These are phyloP conservation scores for Coryphaenoides rupestris DNA, from an alignment of 2,113 vertebrate species.

Conservation along the genomic window DNA sequence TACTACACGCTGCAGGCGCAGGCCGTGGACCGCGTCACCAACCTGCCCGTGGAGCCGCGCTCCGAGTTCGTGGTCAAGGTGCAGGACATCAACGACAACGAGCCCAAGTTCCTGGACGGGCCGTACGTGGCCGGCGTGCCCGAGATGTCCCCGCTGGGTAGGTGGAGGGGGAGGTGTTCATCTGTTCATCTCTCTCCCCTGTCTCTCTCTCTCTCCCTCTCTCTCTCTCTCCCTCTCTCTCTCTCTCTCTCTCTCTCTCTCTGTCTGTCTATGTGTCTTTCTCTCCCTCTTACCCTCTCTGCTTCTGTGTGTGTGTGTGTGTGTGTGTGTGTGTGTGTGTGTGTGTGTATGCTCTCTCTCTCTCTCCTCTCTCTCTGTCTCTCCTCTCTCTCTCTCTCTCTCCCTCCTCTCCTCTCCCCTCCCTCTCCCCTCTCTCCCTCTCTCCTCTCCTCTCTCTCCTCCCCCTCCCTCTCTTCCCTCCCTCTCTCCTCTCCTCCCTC, in stretches of 20 bases:
- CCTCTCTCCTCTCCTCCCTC: too few species aligned
- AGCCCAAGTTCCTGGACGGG: slow-evolving; percentile 92
- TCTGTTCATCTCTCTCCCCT: too few species aligned
- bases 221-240: background rate
- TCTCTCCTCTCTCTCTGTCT: too few species aligned
- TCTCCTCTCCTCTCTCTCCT: too few species aligned
- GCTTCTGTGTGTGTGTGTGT: too few species aligned
- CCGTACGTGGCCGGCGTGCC: slow-evolving; percentile 89
- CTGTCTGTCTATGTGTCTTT: slow-evolving; percentile 2
- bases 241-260: background rate
- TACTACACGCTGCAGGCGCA: slow-evolving; percentile 92
- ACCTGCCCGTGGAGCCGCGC: slow-evolving; percentile 85
- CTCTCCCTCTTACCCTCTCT: too few species aligned
- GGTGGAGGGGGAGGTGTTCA: slow-evolving; percentile 42
- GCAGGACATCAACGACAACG: slow-evolving; percentile 98
- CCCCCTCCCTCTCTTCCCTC: too few species aligned
- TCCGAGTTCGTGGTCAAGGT: slow-evolving; percentile 97
- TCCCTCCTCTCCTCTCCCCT: too few species aligned
- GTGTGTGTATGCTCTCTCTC: too few species aligned
- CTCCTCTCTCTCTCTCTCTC: too few species aligned
- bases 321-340: too few species aligned
- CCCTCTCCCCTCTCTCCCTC: too few species aligned
- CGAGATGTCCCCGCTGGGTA: slow-evolving; percentile 96
- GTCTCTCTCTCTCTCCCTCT: background rate
- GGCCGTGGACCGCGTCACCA: slow-evolving; percentile 86